phyloP scores from a whole-genome alignment of 64 coral and sea anemone species.

The Exaiptasia diaphana region DNA sequence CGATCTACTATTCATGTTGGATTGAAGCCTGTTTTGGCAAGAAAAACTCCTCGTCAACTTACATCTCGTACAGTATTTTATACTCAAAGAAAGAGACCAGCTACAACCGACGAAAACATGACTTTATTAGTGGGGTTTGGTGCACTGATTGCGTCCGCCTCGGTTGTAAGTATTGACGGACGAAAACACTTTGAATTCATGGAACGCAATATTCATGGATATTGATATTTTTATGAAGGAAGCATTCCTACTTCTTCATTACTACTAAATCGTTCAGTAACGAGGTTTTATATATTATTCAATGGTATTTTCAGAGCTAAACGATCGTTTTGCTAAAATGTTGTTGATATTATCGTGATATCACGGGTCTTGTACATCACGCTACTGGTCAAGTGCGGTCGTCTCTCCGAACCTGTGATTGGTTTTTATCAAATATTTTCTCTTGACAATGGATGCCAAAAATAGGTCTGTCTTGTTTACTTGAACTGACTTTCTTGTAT shows the following conservation, averaged over 20 bases:
- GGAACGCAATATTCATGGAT: not conserved
- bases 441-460: too few species aligned
- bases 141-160: not conserved
- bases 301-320: too few species aligned
- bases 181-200: not conserved
- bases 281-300: too few species aligned
- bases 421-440: too few species aligned
- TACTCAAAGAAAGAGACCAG: slow-evolving; percentile 10
- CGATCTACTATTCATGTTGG: not conserved
- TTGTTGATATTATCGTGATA: too few species aligned
- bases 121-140: slow-evolving; percentile 38
- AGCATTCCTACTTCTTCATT: not conserved
- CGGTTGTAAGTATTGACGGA: not conserved
- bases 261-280: not conserved
- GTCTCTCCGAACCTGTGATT: too few species aligned
- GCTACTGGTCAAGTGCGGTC: too few species aligned
- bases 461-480: too few species aligned
- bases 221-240: not conserved
- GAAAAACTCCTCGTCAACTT: not conserved
- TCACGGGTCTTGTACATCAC: too few species aligned
- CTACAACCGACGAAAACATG: slow-evolving; percentile 22
- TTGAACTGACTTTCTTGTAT: not conserved
- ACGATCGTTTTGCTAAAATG: too few species aligned
- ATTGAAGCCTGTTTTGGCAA: not conserved
- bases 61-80: slow-evolving; percentile 4